These are phyloP conservation scores for Nannospalax galili DNA, from an alignment of 2,113 vertebrate species.

Conservation along the genomic window DNA sequence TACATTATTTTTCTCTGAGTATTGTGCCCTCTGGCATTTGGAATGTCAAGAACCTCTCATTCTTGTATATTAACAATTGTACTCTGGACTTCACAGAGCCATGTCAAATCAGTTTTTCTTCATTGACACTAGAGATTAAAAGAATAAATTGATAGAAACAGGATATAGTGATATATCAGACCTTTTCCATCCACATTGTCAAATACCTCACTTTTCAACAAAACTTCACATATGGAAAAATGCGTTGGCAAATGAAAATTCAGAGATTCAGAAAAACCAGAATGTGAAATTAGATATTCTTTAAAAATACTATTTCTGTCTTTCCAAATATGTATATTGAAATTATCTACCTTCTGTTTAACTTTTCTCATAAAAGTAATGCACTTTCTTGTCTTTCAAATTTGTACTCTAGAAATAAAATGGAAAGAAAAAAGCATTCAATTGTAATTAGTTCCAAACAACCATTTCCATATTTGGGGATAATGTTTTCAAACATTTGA, in stretches of 20 bases:
- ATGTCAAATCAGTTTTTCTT: neutral
- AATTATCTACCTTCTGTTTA: neutral
- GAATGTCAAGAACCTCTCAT: neutral
- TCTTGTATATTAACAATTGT: constrained; percentile 32
- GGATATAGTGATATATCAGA: neutral
- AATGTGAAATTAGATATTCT: constrained; percentile 21
- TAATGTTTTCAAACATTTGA: constrained; percentile 33
- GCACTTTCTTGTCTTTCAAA: neutral
- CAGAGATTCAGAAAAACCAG: neutral
- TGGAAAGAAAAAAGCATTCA: neutral
- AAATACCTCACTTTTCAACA: constrained; percentile 34
- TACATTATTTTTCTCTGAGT: neutral
- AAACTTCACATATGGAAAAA: constrained; percentile 29
- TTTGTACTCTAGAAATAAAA: constrained; percentile 25
- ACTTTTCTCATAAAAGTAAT: neutral
- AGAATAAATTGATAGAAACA: constrained; percentile 39
- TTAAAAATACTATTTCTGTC: neutral
- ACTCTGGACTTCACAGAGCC: constrained; percentile 51
- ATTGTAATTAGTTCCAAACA: neutral
- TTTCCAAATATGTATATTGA: neutral
- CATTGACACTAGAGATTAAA: constrained; percentile 30
- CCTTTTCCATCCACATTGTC: neutral
- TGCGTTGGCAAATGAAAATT: neutral
- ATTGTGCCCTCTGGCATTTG: neutral
- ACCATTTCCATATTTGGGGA: neutral